Percentiles rank a stretch among this genome's conserved stretches.
Conservation (phyloP, 2,113 vertebrate genomes). For the Melanerpes aurifrons region DNA sequence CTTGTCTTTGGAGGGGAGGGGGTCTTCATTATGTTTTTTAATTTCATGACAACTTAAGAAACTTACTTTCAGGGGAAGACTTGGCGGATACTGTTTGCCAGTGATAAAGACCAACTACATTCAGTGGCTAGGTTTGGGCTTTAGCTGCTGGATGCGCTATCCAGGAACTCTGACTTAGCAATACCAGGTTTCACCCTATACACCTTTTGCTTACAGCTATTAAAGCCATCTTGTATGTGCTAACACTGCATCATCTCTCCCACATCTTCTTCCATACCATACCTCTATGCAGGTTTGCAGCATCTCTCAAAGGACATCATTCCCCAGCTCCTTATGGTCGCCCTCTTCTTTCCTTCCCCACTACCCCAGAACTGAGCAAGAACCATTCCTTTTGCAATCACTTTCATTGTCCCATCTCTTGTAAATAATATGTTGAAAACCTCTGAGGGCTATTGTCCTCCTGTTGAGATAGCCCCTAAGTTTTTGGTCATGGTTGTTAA, state of each 20-base stretch:
- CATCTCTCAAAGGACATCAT: background rate
- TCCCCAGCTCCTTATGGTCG: background rate
- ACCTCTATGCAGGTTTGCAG: background rate
- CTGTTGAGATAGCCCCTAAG: background rate
- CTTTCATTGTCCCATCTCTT: background rate
- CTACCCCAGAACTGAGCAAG: background rate
- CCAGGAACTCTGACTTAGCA: slow-evolving; percentile 43
- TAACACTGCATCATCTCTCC: slow-evolving; percentile 18
- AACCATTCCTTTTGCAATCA: background rate
- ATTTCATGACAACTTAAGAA: slow-evolving; percentile 3
- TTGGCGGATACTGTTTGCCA: slow-evolving; percentile 51
- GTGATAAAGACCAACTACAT: slow-evolving; percentile 24
- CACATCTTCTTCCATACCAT: background rate
- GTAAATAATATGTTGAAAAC: slow-evolving; percentile 14
- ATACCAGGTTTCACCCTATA: slow-evolving; percentile 47
- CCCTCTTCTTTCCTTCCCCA: background rate
- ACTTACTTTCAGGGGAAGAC: slow-evolving; percentile 48
- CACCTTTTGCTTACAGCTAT: slow-evolving; percentile 29
- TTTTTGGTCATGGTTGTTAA: background rate
- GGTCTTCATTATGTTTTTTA: background rate
- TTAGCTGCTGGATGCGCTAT: slow-evolving; percentile 40
- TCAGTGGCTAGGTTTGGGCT: slow-evolving; percentile 42
- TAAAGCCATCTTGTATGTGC: slow-evolving; percentile 40
- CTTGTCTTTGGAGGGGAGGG: background rate
- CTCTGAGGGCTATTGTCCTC: background rate